Base-by-base conservation (phyloP, 2,113 vertebrate genomes). In the Diphyllodes magnificus region DNA sequence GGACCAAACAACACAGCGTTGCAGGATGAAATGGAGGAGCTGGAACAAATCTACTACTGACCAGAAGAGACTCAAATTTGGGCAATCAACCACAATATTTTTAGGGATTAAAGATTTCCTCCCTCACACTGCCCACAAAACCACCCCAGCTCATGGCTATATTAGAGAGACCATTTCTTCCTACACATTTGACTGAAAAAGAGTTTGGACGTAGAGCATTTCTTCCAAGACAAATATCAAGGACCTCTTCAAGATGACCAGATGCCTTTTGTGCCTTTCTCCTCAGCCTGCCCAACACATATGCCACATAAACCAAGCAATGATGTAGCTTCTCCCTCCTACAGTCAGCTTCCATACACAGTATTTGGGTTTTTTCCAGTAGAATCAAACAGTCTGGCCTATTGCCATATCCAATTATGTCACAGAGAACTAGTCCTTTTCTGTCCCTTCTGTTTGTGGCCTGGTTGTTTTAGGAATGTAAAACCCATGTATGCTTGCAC, bases 371-470 rank as follows among this genome's bases (percentile, higher is more conserved):
- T 60, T 86, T 47, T 91, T 85, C 57, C 84, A 96, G 70, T 7
- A 69, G 20, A 93, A 82, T 69, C 65, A 76, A 94, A 57, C 37
- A 87, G 13, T 42, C 76, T 86, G 66, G 70, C 65, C 44, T 69
- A 33, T 7, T 89, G 73, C 89, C 86, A 79, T 30, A 72, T 71
- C 61, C 44, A 92, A 40, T 91, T 88, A 89, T 60, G 37, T 87
- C 45, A 87, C 59, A 54, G 5, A 84, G 69, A 86, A 89, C 70
- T 54, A 91, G 66, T 42, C 83, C 73, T 59, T 94, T 95, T 91
- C 84, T 91, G 70, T 87, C 63, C 84, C 65, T 92, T 92, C 81
- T 92, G 73, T 61, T 76, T 79, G 86, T 85, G 91, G 40, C 66
- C 63, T 72, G 10, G 49, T 42, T 85, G 84, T 65, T 82, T 79